Evolutionary conservation across 2,797 vertebrate species (phyloP).

Genomic region (Buceros bicornis): DNA sequence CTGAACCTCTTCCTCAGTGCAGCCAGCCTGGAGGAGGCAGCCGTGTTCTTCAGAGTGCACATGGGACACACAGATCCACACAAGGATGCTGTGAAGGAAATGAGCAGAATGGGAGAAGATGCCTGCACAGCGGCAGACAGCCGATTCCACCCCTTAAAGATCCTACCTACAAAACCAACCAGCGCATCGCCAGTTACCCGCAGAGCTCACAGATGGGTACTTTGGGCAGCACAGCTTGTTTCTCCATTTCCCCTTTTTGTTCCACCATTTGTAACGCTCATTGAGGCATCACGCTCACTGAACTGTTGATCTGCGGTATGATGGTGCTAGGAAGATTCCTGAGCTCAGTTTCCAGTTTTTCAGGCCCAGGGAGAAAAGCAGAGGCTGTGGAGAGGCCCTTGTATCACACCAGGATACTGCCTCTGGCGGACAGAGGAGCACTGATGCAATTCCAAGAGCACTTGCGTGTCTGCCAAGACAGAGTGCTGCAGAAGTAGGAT

Average conservation of each 20-base stretch:
- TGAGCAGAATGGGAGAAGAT: not conserved
- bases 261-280: not conserved
- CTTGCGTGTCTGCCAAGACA: not conserved
- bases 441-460: not conserved
- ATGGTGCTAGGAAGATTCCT: not conserved
- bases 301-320: not conserved
- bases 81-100: fast-evolving
- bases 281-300: not conserved
- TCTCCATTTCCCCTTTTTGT: not conserved
- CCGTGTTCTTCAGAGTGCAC: not conserved
- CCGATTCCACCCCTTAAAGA: not conserved
- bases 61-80: not conserved
- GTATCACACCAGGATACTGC: not conserved
- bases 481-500: not conserved
- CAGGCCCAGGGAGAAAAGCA: not conserved
- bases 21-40: not conserved
- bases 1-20: too few species aligned
- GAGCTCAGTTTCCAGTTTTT: not conserved
- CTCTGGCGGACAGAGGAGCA: not conserved
- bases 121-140: not conserved
- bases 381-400: not conserved
- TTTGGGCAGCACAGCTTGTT: not conserved
- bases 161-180: not conserved
- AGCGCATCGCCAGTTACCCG: not conserved
- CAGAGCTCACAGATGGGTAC: not conserved